Evolutionary conservation across 2,888 invertebrate genomes (phyloP), one percentile per base, ranked within the genome.

Genomic region (Zootermopsis nevadensis): DNA sequence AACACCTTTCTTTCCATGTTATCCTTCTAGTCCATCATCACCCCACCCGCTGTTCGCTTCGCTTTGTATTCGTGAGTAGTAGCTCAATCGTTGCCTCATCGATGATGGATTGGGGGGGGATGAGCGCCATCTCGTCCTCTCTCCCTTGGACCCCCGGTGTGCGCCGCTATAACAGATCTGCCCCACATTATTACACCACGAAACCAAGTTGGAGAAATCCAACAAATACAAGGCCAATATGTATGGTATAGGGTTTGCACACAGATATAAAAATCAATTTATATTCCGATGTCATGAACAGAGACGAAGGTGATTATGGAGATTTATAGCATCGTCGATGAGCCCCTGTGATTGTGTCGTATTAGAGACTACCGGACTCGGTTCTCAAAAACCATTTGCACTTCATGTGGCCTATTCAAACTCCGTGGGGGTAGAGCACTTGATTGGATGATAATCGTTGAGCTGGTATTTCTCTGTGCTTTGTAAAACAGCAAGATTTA

Each of bases 231-330:
- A 35, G 38, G 60, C n/a, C 27, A 15, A n/a, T 60, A 60, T n/a
- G 10, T 33, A 15, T 27, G 7, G 22, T 4, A 60, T 4, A 60
- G 27, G 30, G 19, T 48, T 48, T 15, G 10, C 66, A 33, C 33
- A 33, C 69, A 69, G 33, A 33, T 33, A 69, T 30, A 69, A 74
- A 74, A 74, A 74, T 74, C 69, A 69, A 69, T 69, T 69, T 69
- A 38, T 42, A 74, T 38, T 74, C 74, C 33, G 33, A 74, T 38
- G 74, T 74, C 74, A 74, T 27, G 1, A n/a, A 74, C 74, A 74
- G 74, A 24, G 74, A 38, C 22, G 38, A 42, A n/a, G 38, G 33
- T 38, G 38, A 74, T 74, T 38, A n/a, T n/a, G 35, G 31, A 33
- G 69, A 69, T 69, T 69, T 22, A 33, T 69, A 7, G 31, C 69